Conservation (phyloP, 1,140 invertebrate genomes). For the Wiebesia pumilae region DNA sequence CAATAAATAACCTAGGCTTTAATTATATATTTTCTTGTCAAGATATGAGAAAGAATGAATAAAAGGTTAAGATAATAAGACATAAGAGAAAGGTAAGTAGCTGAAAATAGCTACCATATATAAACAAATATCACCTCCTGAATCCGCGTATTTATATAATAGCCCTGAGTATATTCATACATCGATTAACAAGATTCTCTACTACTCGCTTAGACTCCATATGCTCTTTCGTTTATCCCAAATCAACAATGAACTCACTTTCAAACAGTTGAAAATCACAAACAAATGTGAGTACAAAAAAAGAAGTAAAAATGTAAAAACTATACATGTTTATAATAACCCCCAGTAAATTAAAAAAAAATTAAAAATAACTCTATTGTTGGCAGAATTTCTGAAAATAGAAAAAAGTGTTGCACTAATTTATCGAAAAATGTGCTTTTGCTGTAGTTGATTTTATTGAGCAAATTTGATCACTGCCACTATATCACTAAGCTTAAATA, state of each 20-base stretch:
- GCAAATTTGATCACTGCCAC: too few species aligned
- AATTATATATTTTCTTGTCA: neutral
- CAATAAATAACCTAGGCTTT: neutral
- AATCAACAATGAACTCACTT: neutral
- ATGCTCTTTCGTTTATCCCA: neutral
- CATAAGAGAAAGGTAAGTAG: neutral
- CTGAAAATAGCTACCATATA: neutral
- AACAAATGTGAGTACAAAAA: neutral
- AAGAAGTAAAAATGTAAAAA: neutral
- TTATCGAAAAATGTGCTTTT: too few species aligned
- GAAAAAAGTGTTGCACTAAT: too few species aligned
- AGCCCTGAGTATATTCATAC: neutral
- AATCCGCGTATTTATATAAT: neutral
- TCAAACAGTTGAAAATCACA: neutral
- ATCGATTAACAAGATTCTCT: constrained; percentile 24
- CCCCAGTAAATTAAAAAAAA: too few species aligned
- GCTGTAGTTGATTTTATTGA: too few species aligned
- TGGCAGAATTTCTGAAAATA: too few species aligned
- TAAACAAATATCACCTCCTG: neutral
- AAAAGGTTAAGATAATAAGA: too few species aligned
- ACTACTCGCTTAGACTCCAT: neutral
- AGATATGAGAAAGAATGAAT: neutral
- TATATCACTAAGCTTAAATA: too few species aligned
- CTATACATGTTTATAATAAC: too few species aligned
- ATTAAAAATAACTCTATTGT: too few species aligned